Conservation (phyloP, 2,113 vertebrate species). For the Eubucco bourcierii region DNA sequence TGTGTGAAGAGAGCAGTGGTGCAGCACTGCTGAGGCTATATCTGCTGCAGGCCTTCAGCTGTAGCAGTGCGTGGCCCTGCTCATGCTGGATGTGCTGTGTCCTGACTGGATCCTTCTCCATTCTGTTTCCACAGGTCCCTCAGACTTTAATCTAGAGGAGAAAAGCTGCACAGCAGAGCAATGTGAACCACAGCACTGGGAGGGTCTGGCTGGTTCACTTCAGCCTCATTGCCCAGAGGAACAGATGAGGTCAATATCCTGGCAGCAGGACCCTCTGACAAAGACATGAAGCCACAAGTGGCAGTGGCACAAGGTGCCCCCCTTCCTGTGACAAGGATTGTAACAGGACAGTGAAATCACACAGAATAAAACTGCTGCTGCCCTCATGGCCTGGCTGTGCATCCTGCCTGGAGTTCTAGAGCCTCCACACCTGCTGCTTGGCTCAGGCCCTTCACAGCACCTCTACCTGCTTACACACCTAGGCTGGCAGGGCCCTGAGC, state of each 20-base stretch:
- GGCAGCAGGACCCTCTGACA: conserved; percentile 31
- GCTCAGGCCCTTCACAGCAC: neutral
- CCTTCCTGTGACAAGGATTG: conserved; percentile 2
- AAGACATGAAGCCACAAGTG: conserved; percentile 45
- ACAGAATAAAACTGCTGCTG: conserved; percentile 48
- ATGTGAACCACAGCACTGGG: conserved; percentile 56
- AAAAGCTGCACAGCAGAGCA: conserved; percentile 7
- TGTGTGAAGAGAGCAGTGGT: neutral
- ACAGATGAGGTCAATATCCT: conserved; percentile 58
- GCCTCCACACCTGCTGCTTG: neutral
- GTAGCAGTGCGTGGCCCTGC: neutral
- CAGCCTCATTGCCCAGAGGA: conserved; percentile 60
- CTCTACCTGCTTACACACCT: neutral
- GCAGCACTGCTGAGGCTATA: neutral
- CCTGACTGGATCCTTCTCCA: conserved; percentile 44
- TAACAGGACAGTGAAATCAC: conserved; percentile 11
- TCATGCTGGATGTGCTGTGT: neutral
- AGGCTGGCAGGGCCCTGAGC: too few species aligned
- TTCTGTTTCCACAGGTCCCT: conserved; percentile 55
- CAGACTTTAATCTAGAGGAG: conserved; percentile 33
- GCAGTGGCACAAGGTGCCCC: conserved; percentile 22
- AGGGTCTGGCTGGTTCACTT: conserved; percentile 65
- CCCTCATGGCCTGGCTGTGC: neutral
- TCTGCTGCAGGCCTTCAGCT: neutral
- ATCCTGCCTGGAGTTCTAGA: neutral